Evolutionary conservation across 2,888 invertebrate genomes (phyloP).

Genomic region (Limulus polyphemus): DNA sequence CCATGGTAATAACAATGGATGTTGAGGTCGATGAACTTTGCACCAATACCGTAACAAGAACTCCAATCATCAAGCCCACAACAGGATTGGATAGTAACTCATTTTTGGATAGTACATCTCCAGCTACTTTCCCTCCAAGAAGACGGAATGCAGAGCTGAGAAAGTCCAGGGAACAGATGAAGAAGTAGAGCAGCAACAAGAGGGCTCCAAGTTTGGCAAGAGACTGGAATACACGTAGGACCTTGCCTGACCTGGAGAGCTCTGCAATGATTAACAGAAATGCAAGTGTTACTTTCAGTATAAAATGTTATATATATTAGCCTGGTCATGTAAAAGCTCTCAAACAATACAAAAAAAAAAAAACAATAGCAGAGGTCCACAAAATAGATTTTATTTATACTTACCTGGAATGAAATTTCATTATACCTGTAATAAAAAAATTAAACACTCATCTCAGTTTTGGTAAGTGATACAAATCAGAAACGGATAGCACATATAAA

Average conservation of each 20-base stretch:
- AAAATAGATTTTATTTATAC: too few species aligned
- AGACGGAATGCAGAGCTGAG: constrained; percentile 37
- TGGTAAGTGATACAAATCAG: too few species aligned
- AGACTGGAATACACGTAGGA: constrained; percentile 26
- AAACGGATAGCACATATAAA: too few species aligned
- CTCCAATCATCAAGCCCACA: constrained; percentile 45
- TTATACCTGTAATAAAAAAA: too few species aligned
- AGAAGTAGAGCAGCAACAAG: constrained; percentile 35
- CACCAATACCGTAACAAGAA: constrained; percentile 43
- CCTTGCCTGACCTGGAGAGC: constrained; percentile 26
- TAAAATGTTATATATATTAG: too few species aligned
- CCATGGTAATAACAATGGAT: constrained; percentile 39
- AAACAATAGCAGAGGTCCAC: too few species aligned
- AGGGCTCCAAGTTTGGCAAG: constrained; percentile 29
- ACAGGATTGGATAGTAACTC: constrained; percentile 42
- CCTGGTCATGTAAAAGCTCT: too few species aligned
- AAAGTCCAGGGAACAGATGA: constrained; percentile 39
- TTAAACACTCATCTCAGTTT: too few species aligned
- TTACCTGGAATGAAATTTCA: too few species aligned
- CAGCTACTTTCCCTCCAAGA: constrained; percentile 36
- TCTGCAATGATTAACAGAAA: too few species aligned
- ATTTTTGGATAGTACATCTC: constrained; percentile 38
- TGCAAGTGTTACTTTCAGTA: too few species aligned
- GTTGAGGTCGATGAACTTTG: constrained; percentile 45
- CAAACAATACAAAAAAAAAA: too few species aligned